Percentiles rank a stretch among this genome's conserved stretches.
Conservation (phyloP, 2,888 invertebrate species). For the Hyposoter didymator region DNA sequence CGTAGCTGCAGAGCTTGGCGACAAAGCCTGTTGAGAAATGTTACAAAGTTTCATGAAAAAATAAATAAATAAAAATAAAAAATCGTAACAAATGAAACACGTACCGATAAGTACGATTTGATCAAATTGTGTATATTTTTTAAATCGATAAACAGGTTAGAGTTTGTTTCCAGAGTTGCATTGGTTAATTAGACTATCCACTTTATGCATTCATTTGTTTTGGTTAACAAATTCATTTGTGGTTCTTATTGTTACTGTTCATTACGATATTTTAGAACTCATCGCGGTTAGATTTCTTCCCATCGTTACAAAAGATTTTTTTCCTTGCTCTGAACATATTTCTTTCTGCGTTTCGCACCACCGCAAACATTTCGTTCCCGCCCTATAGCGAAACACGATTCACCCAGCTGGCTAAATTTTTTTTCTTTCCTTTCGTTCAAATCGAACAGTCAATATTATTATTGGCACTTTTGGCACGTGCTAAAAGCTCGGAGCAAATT, state of each 20-base stretch:
- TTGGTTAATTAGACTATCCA: not conserved
- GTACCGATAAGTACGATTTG: not conserved
- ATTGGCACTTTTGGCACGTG: conserved; percentile 66
- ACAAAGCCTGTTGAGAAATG: not conserved
- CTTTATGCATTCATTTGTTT: not conserved
- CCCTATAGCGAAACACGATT: conserved; percentile 19
- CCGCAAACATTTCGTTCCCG: conserved; percentile 25
- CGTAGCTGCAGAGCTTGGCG: not conserved
- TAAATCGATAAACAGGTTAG: not conserved
- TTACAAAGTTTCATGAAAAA: not conserved
- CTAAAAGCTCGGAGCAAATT: conserved; percentile 11
- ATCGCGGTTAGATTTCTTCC: conserved; percentile 13
- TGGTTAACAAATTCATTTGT: too few relatives aligned
- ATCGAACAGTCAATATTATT: conserved; percentile 64
- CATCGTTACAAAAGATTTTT: conserved; percentile 17
- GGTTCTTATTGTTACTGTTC: not conserved
- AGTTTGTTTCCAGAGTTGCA: not conserved
- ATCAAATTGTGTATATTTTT: not conserved
- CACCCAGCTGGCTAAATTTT: conserved; percentile 38
- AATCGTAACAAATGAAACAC: not conserved
- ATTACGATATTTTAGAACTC: conserved; percentile 26
- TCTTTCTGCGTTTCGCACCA: conserved; percentile 15
- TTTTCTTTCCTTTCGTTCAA: conserved; percentile 40
- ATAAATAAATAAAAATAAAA: not conserved
- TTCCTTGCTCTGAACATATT: conserved; percentile 44